Conservation (phyloP, 2,797 vertebrate genomes). For the Alosa sapidissima region DNA sequence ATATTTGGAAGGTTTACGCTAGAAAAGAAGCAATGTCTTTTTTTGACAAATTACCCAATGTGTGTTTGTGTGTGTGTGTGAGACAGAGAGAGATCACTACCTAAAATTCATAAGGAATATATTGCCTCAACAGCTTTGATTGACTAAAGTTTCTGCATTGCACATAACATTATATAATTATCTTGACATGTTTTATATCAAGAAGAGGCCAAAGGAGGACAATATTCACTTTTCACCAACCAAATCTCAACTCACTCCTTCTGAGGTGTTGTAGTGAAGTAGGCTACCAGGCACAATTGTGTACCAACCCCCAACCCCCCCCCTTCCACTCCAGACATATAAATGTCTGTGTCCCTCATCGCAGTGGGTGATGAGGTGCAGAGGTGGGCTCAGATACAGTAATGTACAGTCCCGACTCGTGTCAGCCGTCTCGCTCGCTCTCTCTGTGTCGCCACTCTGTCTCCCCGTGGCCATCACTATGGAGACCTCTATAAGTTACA, state of each 20-base stretch:
- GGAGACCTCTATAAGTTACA: constrained; percentile 96
- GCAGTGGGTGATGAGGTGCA: neutral
- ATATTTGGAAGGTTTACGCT: neutral
- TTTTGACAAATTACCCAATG: neutral
- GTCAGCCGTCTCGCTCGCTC: constrained; percentile 57
- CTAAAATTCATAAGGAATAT: neutral
- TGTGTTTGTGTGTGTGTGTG: neutral
- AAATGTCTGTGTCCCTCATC: constrained; percentile 1
- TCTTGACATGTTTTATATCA: neutral
- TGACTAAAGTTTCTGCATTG: neutral
- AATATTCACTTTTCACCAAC: neutral
- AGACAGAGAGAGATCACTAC: too few relatives aligned
- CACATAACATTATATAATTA: neutral
- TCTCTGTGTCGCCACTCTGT: constrained; percentile 88
- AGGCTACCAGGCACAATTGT: too few relatives aligned
- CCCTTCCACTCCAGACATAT: neutral
- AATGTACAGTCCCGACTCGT: constrained; percentile 51
- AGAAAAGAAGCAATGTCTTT: neutral
- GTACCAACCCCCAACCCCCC: neutral
- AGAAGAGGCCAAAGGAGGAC: neutral
- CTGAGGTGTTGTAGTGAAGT: neutral
- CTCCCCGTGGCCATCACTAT: constrained; percentile 90
- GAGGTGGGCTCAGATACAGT: constrained; percentile 22
- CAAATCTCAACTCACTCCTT: neutral
- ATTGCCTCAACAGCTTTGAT: neutral